Conservation (phyloP, 37 sponge, comb jelly and placozoan genomes). For the Oopsacas minuta region DNA sequence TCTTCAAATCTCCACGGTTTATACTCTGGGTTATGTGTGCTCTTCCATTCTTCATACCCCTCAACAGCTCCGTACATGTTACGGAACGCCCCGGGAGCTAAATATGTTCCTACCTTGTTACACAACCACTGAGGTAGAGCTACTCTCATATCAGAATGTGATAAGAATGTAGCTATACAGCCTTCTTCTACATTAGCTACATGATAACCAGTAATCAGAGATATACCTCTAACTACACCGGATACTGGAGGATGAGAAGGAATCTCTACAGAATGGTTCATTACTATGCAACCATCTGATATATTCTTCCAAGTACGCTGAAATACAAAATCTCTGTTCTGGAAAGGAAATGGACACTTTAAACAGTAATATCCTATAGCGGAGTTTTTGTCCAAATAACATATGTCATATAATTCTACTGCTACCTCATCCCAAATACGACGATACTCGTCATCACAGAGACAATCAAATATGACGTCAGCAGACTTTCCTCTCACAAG, state of each 20-base stretch:
- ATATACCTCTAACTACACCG: background rate
- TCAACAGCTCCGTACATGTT: background rate
- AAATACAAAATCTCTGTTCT: background rate
- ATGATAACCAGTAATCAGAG: background rate
- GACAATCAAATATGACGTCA: background rate
- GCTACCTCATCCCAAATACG: background rate
- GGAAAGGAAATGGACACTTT: background rate
- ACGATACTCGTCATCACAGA: background rate
- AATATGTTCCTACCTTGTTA: background rate
- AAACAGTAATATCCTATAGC: background rate
- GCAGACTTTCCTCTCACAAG: background rate
- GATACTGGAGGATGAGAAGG: background rate
- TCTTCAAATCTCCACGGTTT: background rate
- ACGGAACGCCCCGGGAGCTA: background rate
- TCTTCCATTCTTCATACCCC: background rate
- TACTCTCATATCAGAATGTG: background rate
- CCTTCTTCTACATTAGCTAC: background rate
- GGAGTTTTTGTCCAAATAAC: background rate
- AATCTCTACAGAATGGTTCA: constrained; percentile 9
- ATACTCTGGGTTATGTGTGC: background rate
- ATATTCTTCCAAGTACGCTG: background rate
- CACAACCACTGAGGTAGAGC: background rate
- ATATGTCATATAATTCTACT: background rate
- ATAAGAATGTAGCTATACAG: background rate
- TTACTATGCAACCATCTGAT: background rate